These are phyloP conservation scores for Endotricha flammealis DNA, from an alignment of 2,888 invertebrate species.

Conservation along the genomic window DNA sequence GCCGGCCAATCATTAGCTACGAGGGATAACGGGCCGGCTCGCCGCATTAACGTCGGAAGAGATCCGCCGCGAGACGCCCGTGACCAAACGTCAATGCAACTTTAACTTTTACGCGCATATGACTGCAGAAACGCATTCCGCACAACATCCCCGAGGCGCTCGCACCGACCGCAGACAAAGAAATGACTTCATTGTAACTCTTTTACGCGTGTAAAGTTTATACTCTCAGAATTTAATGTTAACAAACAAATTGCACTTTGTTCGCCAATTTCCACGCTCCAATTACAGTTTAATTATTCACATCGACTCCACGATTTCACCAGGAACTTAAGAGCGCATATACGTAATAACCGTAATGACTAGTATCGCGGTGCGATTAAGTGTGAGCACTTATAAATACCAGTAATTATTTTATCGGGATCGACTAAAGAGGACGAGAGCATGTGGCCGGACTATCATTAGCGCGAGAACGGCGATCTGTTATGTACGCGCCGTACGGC, in stretches of 20 bases:
- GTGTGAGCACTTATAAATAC: slow-evolving; percentile 66
- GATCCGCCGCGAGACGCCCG: slow-evolving; percentile 55
- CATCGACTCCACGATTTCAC: slow-evolving; percentile 46
- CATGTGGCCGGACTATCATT: slow-evolving; percentile 69
- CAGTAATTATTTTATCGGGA: slow-evolving; percentile 71
- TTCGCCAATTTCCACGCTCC: slow-evolving; percentile 27
- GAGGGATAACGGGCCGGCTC: slow-evolving; percentile 73
- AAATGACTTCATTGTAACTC: slow-evolving; percentile 70
- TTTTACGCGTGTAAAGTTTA: slow-evolving; percentile 42
- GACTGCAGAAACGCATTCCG: slow-evolving; percentile 37
- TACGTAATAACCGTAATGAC: slow-evolving; percentile 46
- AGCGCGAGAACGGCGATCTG: slow-evolving; percentile 72
- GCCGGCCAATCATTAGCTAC: slow-evolving; percentile 78
- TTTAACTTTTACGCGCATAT: slow-evolving; percentile 29
- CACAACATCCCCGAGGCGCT: slow-evolving; percentile 55
- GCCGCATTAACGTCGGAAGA: slow-evolving; percentile 51
- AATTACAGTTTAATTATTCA: slow-evolving; percentile 49
- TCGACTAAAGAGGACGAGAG: slow-evolving; percentile 63
- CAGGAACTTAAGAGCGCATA: slow-evolving; percentile 47
- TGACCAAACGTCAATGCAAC: slow-evolving; percentile 77
- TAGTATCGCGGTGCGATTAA: slow-evolving; percentile 57
- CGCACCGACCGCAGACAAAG: slow-evolving; percentile 56
- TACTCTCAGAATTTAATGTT: slow-evolving; percentile 42
- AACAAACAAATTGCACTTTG: slow-evolving; percentile 24
- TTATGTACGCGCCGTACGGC: slow-evolving; percentile 64